Conservation (phyloP, 2,888 invertebrate species). For the Amiota communis region DNA sequence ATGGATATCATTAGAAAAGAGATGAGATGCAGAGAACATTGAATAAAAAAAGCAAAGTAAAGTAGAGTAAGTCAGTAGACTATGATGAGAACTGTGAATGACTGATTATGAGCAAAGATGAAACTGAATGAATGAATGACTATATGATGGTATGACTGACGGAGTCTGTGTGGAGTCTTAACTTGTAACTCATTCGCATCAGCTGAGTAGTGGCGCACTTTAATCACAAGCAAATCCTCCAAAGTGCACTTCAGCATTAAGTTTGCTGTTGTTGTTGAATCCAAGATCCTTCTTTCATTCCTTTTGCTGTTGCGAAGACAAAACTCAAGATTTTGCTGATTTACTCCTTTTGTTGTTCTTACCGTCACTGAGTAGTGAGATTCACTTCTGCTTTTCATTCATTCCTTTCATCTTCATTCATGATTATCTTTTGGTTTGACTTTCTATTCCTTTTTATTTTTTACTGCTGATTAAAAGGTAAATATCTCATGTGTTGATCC, state of each 20-base stretch:
- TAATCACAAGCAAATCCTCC: constrained; percentile 57
- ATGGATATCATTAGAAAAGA: not conserved
- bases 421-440: constrained; percentile 3
- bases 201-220: not conserved
- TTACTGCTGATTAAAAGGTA: constrained; percentile 12
- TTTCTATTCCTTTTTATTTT: not conserved
- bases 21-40: too few species aligned
- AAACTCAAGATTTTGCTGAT: constrained; percentile 2
- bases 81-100: not conserved
- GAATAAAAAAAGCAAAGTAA: not conserved
- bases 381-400: constrained; percentile 1
- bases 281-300: not conserved
- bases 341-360: not conserved
- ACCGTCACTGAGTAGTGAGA: not conserved
- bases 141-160: not conserved
- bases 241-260: constrained; percentile 58
- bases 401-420: not conserved
- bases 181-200: not conserved
- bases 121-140: not conserved
- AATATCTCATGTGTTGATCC: not conserved
- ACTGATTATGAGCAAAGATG: not conserved
- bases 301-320: constrained; percentile 49
- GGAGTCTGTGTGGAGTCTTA: not conserved
- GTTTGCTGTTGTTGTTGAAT: constrained; percentile 8
- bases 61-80: not conserved